Evolutionary conservation across 2,113 vertebrate genomes (phyloP).

Genomic region (Vidua chalybeata): DNA sequence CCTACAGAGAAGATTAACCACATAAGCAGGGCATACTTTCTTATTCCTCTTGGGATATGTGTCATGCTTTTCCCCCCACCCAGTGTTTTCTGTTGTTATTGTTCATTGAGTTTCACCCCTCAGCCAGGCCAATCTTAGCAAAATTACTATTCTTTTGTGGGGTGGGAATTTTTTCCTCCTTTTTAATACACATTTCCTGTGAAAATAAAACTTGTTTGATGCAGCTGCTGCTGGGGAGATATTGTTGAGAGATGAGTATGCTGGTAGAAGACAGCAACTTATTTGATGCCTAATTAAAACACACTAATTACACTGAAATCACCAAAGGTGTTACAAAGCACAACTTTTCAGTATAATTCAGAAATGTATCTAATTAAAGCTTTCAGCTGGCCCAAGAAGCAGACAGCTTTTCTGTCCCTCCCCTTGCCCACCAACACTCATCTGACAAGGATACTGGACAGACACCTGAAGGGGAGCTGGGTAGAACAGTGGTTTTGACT

Average conservation of each 20-base stretch:
- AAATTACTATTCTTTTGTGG: not conserved
- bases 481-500: not conserved
- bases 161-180: not conserved
- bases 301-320: not conserved
- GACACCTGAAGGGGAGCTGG: not conserved
- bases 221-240: not conserved
- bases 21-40: not conserved
- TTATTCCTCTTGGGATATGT: not conserved
- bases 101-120: not conserved
- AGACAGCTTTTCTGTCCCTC: not conserved
- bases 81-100: not conserved
- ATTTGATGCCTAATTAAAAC: slow-evolving; percentile 28
- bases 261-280: not conserved
- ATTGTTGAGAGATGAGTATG: not conserved
- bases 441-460: not conserved
- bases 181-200: not conserved
- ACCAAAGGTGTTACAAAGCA: not conserved
- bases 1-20: slow-evolving; percentile 22
- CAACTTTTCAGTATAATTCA: not conserved
- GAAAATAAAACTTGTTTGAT: not conserved
- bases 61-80: not conserved
- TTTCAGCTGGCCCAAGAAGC: not conserved
- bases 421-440: not conserved
- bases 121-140: not conserved
- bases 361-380: not conserved